Percentiles rank a stretch among this genome's conserved stretches.
Evolutionary conservation across 2,113 vertebrate genomes (phyloP).

Genomic region (Halichoeres trimaculatus): DNA sequence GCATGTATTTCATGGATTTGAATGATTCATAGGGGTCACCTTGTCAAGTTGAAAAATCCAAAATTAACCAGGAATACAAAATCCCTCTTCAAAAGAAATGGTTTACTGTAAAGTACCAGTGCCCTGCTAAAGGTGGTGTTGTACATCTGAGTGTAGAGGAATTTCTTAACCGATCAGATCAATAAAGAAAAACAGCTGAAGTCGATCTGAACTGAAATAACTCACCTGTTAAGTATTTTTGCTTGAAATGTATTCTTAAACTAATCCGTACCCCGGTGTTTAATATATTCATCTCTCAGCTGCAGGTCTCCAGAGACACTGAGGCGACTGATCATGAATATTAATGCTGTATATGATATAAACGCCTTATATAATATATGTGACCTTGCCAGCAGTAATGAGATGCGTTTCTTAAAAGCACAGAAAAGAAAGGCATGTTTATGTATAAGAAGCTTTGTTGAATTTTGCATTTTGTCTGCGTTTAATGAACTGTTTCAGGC

Average conservation of each 20-base stretch:
- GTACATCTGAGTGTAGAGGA: too few species aligned
- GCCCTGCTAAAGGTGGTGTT: background rate
- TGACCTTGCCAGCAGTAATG: conserved; percentile 25
- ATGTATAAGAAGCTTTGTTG: background rate
- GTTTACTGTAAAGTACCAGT: too few species aligned
- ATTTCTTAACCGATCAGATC: background rate
- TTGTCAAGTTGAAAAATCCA: too few species aligned
- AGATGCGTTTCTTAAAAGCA: conserved; percentile 8
- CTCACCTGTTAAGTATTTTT: background rate
- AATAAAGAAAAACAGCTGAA: background rate
- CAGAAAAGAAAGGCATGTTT: conserved; percentile 4
- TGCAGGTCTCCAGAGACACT: conserved; percentile 38
- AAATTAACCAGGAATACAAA: too few species aligned
- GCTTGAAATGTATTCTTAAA: conserved; percentile 19
- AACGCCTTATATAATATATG: conserved; percentile 27
- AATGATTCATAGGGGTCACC: too few species aligned
- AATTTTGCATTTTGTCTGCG: background rate
- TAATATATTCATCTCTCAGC: conserved; percentile 47
- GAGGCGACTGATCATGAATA: conserved; percentile 49
- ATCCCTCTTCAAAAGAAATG: too few species aligned
- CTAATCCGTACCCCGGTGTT: conserved; percentile 15
- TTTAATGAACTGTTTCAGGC: background rate
- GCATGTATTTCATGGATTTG: too few species aligned
- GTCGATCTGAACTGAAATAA: conserved; percentile 6
- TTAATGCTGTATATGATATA: conserved; percentile 52